Evolutionary conservation across 2,797 vertebrate genomes (phyloP).

Genomic region (Fistularia commersonii): DNA sequence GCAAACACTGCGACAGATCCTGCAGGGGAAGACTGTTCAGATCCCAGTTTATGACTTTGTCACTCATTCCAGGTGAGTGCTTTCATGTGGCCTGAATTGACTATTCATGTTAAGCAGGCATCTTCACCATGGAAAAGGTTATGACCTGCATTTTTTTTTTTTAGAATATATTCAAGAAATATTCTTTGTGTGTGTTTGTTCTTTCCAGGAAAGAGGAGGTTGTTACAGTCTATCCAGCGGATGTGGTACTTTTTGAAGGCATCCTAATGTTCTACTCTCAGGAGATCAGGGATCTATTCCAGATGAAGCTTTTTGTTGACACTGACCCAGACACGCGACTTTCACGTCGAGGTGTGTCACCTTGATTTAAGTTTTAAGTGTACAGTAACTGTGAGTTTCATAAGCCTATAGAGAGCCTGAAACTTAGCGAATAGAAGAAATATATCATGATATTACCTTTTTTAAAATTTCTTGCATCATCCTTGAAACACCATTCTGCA

Average conservation of each 20-base stretch:
- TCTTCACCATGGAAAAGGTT: too few relatives aligned
- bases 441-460: too few relatives aligned
- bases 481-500: too few relatives aligned
- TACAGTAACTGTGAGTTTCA: too few relatives aligned
- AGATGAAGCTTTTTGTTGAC: slow-evolving; percentile 98
- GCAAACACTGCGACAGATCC: slow-evolving; percentile 87
- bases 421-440: too few relatives aligned
- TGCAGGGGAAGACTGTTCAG: slow-evolving; percentile 89
- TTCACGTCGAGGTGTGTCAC: slow-evolving; percentile 79
- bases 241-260: slow-evolving; percentile 95
- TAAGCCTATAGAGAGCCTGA: too few relatives aligned
- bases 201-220: slow-evolving; percentile 90
- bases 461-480: too few relatives aligned
- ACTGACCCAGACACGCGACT: slow-evolving; percentile 94
- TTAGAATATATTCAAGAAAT: background rate
- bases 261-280: slow-evolving; percentile 97
- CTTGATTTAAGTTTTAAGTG: too few relatives aligned
- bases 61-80: slow-evolving; percentile 89
- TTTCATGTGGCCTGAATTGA: background rate
- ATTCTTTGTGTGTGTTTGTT: slow-evolving; percentile 7
- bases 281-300: slow-evolving; percentile 94
- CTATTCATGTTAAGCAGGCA: too few relatives aligned
- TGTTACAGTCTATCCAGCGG: slow-evolving; percentile 90
- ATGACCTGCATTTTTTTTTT: too few relatives aligned
- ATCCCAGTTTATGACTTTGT: slow-evolving; percentile 98